phyloP scores from a whole-genome alignment of 2,888 invertebrate genomes.

The Rhamphomyia laevipes region DNA sequence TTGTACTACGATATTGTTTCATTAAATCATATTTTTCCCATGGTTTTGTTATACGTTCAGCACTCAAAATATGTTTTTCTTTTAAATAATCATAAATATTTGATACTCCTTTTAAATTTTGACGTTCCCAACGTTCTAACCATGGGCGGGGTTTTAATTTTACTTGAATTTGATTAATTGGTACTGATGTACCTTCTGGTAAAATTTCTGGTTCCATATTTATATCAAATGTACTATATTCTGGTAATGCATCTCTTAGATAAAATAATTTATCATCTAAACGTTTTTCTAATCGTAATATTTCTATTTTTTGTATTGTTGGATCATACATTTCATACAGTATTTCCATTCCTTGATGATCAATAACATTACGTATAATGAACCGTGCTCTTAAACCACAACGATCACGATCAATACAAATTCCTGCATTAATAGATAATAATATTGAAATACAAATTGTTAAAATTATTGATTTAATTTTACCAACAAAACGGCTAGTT shows the following conservation, averaged over 20 bases:
- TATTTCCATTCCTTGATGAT: constrained; percentile 66
- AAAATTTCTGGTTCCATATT: constrained; percentile 79
- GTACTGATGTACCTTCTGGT: constrained; percentile 65
- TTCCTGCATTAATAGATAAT: constrained; percentile 60
- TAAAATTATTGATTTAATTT: constrained; percentile 1
- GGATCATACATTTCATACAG: constrained; percentile 79
- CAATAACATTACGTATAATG: constrained; percentile 83
- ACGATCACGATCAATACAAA: constrained; percentile 79
- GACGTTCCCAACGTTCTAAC: constrained; percentile 79
- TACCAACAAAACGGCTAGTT: constrained; percentile 50
- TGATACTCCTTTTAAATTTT: constrained; percentile 60
- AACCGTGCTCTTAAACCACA: constrained; percentile 77
- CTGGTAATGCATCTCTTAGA: constrained; percentile 76
- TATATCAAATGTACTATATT: constrained; percentile 84
- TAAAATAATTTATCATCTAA: constrained; percentile 82
- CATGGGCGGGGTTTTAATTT: constrained; percentile 74
- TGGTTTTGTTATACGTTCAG: constrained; percentile 50
- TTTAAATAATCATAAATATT: constrained; percentile 46
- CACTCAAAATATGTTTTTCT: constrained; percentile 41
- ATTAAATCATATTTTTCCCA: constrained; percentile 90
- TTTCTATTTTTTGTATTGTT: constrained; percentile 76
- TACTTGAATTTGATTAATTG: constrained; percentile 64
- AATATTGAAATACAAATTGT: background rate
- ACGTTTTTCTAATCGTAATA: constrained; percentile 82
- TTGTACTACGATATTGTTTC: constrained; percentile 79